Conservation (phyloP, 1,140 invertebrate species). For the Hyles vespertilio region DNA sequence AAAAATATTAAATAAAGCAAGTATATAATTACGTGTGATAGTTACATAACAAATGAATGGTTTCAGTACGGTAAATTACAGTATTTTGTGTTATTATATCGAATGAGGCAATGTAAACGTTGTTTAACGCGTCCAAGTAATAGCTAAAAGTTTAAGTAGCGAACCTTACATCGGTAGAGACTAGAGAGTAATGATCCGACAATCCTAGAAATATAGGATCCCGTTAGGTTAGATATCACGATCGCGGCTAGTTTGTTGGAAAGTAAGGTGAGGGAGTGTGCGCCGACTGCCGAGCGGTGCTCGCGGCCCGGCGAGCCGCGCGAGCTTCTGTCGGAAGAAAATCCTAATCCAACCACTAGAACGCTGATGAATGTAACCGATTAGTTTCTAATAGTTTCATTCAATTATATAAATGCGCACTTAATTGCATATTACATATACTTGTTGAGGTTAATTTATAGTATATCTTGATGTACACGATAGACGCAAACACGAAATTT, state of each 20-base stretch:
- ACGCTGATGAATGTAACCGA: constrained; percentile 1
- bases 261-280: constrained; percentile 55
- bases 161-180: background rate
- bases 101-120: constrained; percentile 7
- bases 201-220: constrained; percentile 52
- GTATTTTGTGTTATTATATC: constrained; percentile 8
- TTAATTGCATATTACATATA: no score
- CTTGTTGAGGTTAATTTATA: no score
- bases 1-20: constrained; percentile 2
- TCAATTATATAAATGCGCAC: background rate
- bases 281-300: constrained; percentile 24
- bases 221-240: constrained; percentile 69
- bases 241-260: constrained; percentile 68
- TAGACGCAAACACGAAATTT: no score
- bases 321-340: constrained; percentile 49
- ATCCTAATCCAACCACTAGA: constrained; percentile 26
- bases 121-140: background rate
- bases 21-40: constrained; percentile 6
- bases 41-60: constrained; percentile 5
- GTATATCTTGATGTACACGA: no score
- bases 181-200: constrained; percentile 40
- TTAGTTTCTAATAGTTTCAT: constrained; percentile 1
- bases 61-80: constrained; percentile 8
- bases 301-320: constrained; percentile 10
- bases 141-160: no score